A percentile compares a stretch with the other conserved stretches of the same genome.
phyloP scores from a whole-genome alignment of 53 echinoderm and acorn worm genomes.

The Paracentrotus lividus region DNA sequence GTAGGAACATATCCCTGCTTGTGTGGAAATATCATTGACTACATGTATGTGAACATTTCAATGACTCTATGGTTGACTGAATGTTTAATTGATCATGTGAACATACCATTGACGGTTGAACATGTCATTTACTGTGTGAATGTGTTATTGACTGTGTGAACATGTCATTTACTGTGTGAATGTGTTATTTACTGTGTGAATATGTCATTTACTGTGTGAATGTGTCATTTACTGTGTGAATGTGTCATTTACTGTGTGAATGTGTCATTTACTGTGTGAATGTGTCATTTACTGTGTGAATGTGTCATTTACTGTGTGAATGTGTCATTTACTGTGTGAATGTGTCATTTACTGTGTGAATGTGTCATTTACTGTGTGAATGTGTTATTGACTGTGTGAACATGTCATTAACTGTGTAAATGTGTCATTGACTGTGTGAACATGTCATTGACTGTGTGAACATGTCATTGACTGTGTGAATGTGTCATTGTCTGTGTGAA shows the following conservation, averaged over 20 bases:
- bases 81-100: slow-evolving; percentile 98
- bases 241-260: background rate
- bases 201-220: background rate
- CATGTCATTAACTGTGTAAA: too few species aligned
- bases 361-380: slow-evolving; percentile 73
- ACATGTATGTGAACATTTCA: too few species aligned
- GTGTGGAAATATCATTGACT: background rate
- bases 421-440: background rate
- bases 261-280: background rate
- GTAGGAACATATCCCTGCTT: slow-evolving; percentile 74
- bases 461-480: background rate
- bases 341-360: background rate
- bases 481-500: background rate
- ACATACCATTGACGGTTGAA: background rate
- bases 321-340: slow-evolving; percentile 95
- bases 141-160: background rate
- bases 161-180: too few species aligned
- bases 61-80: too few species aligned
- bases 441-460: too few species aligned
- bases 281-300: background rate
- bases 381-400: too few species aligned
- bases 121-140: background rate
- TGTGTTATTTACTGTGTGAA: background rate
- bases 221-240: background rate
- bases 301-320: too few species aligned